Conservation (phyloP, 37 sponge, comb jelly and placozoan species). For the Diacarnus erythraeanus region DNA sequence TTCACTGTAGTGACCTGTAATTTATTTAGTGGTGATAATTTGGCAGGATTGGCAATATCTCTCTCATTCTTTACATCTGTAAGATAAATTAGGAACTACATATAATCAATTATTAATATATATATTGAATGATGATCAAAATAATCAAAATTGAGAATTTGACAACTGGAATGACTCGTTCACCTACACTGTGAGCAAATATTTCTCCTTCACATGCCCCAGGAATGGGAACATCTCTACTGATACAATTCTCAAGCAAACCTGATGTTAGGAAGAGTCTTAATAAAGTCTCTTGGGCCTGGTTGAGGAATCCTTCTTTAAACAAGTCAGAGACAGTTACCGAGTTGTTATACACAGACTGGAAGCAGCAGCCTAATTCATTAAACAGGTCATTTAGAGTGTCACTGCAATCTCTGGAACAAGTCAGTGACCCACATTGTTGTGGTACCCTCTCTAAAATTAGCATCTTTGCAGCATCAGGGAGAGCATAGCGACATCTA, state of each 20-base stretch:
- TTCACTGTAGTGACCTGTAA: too few species aligned
- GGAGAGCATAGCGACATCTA: background rate
- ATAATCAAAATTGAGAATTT: too few species aligned
- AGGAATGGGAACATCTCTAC: background rate
- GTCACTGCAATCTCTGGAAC: background rate
- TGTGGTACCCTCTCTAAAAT: background rate
- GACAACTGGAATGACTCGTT: too few species aligned
- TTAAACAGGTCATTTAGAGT: background rate
- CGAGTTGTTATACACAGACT: background rate
- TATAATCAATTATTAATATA: too few species aligned
- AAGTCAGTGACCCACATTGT: background rate
- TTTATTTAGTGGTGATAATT: too few species aligned
- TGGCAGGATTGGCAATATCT: too few species aligned
- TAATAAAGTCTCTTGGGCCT: background rate
- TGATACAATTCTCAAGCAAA: conserved; percentile 1
- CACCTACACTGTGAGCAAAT: background rate
- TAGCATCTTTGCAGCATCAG: background rate
- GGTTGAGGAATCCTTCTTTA: background rate
- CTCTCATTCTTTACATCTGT: too few species aligned
- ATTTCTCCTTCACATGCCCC: background rate
- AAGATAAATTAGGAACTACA: too few species aligned
- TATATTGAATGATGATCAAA: too few species aligned
- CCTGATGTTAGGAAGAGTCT: background rate
- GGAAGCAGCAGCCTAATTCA: background rate
- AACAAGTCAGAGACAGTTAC: background rate